Percentiles rank a stretch among this genome's conserved stretches.
Conservation (phyloP, 2,888 invertebrate genomes). For the Heliconius cydno region DNA sequence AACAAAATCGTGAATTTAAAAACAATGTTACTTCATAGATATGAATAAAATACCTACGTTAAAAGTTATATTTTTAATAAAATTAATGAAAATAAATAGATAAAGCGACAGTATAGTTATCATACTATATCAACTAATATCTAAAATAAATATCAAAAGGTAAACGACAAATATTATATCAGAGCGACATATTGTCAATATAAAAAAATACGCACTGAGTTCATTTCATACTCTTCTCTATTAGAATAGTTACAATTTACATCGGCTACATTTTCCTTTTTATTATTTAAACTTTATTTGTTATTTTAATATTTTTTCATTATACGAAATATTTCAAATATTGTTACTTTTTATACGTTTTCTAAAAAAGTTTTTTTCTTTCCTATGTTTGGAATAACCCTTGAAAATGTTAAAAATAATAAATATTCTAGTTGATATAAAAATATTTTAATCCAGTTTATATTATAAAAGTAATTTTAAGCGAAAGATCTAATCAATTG, state of each 20-base stretch:
- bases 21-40: no score
- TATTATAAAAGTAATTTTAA: neutral
- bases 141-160: neutral
- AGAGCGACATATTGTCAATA: neutral
- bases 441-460: no score
- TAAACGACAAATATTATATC: neutral
- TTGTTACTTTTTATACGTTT: no score
- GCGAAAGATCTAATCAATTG: neutral
- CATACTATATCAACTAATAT: neutral
- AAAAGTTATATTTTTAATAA: no score
- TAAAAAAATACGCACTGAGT: neutral
- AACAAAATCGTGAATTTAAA: neutral
- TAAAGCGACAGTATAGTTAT: neutral
- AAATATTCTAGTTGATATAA: no score
- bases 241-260: neutral
- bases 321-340: no score
- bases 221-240: neutral
- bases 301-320: no score
- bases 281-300: no score
- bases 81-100: neutral
- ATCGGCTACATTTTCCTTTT: neutral
- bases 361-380: no score
- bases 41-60: no score
- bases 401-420: no score
- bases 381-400: no score